Evolutionary conservation across 92 coral and sea anemone species (phyloP).

Genomic region (Porites evermanni): DNA sequence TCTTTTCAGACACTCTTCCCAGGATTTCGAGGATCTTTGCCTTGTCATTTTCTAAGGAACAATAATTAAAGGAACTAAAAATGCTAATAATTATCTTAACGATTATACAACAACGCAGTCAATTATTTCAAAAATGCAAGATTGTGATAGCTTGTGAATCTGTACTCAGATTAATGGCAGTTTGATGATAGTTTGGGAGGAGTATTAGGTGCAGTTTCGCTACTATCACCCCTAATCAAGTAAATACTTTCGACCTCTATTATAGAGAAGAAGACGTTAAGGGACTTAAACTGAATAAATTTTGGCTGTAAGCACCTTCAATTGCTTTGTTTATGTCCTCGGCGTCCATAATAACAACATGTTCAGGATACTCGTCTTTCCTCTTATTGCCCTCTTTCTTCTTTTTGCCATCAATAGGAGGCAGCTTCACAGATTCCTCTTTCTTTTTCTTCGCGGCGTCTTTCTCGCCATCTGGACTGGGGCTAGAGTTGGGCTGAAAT

Average conservation of each 20-base stretch:
- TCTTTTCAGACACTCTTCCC: conserved; percentile 83
- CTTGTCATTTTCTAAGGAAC: conserved; percentile 72
- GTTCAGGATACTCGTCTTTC: conserved; percentile 68
- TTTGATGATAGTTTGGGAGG: too few relatives aligned
- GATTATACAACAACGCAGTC: too few relatives aligned
- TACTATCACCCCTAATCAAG: too few relatives aligned
- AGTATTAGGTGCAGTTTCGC: too few relatives aligned
- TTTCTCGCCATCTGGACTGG: conserved; percentile 62
- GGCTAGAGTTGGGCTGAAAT: conserved; percentile 32
- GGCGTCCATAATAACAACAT: conserved; percentile 80
- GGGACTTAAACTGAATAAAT: background rate
- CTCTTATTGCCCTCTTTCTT: conserved; percentile 55
- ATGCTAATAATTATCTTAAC: too few relatives aligned
- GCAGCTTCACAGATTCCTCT: conserved; percentile 81
- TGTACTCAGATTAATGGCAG: too few relatives aligned
- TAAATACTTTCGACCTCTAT: too few relatives aligned
- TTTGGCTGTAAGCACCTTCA: conserved; percentile 62
- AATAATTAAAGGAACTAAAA: background rate
- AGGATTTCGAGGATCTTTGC: conserved; percentile 76
- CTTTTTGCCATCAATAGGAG: conserved; percentile 81
- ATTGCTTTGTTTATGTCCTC: conserved; percentile 84
- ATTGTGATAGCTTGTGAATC: too few relatives aligned
- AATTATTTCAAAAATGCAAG: too few relatives aligned
- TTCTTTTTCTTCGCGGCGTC: conserved; percentile 37
- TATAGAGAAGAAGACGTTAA: background rate